phyloP scores from a whole-genome alignment of 2,113 vertebrate genomes.

The Piaya cayana region DNA sequence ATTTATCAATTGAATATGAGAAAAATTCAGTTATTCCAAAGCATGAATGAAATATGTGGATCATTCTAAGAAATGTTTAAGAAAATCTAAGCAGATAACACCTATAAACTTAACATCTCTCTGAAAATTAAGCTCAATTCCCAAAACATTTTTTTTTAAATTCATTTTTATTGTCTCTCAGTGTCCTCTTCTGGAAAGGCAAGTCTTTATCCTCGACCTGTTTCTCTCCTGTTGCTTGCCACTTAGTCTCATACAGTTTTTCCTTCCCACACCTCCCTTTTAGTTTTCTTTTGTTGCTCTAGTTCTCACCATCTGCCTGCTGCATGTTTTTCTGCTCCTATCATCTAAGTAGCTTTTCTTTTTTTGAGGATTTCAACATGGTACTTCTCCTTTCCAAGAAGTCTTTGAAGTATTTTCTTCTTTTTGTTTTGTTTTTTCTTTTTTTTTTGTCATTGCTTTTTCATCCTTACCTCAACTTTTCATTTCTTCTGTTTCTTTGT shows the following conservation, averaged over 20 bases:
- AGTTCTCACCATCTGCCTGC: neutral
- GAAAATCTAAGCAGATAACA: neutral
- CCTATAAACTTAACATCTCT: neutral
- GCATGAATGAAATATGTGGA: neutral
- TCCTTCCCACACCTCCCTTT: neutral
- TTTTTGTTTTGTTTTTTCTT: neutral
- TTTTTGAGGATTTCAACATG: neutral
- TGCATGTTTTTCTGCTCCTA: neutral
- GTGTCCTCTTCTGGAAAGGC: neutral
- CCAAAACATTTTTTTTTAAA: neutral
- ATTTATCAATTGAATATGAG: neutral
- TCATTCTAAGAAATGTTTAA: neutral
- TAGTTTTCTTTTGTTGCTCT: neutral
- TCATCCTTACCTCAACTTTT: neutral
- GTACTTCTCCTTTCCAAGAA: neutral
- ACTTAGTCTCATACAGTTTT: neutral
- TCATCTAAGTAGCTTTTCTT: neutral
- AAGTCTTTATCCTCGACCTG: neutral
- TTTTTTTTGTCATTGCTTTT: neutral
- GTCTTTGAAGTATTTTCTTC: neutral
- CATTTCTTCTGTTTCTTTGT: neutral
- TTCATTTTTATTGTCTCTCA: neutral
- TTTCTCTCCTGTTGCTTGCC: neutral
- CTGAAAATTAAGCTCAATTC: neutral
- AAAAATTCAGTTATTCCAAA: neutral